These are phyloP conservation scores for Geodia barretti DNA, from an alignment of 37 sponge, comb jelly and placozoan species.

Conservation along the genomic window DNA sequence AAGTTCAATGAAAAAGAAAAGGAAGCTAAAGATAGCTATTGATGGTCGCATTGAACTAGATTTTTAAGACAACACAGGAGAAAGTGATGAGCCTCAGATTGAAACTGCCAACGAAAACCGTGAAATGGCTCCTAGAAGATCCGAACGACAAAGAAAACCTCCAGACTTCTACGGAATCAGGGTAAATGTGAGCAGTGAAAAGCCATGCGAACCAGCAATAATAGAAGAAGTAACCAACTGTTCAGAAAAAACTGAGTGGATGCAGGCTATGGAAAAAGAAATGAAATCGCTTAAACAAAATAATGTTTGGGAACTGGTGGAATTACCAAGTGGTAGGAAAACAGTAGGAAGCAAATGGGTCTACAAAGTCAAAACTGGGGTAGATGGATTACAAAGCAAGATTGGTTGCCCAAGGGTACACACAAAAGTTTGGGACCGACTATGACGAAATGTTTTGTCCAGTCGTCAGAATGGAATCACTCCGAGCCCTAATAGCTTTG, in stretches of 20 bases:
- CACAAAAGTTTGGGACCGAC: slow-evolving; percentile 49
- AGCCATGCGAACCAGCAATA: too few species aligned
- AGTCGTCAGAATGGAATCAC: slow-evolving; percentile 35
- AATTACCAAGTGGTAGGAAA: neutral
- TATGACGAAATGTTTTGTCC: slow-evolving; percentile 63
- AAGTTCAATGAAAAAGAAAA: slow-evolving; percentile 41
- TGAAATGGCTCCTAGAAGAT: neutral
- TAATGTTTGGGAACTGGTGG: slow-evolving; percentile 41
- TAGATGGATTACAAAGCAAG: slow-evolving; percentile 52
- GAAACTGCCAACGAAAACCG: neutral
- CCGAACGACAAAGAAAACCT: slow-evolving; percentile 3
- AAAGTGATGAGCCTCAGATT: neutral
- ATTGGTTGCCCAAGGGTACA: slow-evolving; percentile 56
- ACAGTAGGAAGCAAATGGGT: slow-evolving; percentile 51
- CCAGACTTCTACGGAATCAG: slow-evolving; percentile 33
- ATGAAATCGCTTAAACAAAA: slow-evolving; percentile 51
- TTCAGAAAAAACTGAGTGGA: slow-evolving; percentile 41
- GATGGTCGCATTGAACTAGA: neutral
- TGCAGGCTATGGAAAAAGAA: slow-evolving; percentile 58
- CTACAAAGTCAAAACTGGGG: slow-evolving; percentile 34
- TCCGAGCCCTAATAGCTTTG: slow-evolving; percentile 25
- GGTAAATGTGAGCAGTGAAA: too few species aligned
- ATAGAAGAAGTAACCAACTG: slow-evolving; percentile 32
- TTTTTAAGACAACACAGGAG: neutral
- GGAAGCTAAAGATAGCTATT: too few species aligned